A percentile compares a stretch with the other conserved stretches of the same genome.
Evolutionary conservation across 2,797 vertebrate genomes (phyloP).

Genomic region (Hirundo rustica): DNA sequence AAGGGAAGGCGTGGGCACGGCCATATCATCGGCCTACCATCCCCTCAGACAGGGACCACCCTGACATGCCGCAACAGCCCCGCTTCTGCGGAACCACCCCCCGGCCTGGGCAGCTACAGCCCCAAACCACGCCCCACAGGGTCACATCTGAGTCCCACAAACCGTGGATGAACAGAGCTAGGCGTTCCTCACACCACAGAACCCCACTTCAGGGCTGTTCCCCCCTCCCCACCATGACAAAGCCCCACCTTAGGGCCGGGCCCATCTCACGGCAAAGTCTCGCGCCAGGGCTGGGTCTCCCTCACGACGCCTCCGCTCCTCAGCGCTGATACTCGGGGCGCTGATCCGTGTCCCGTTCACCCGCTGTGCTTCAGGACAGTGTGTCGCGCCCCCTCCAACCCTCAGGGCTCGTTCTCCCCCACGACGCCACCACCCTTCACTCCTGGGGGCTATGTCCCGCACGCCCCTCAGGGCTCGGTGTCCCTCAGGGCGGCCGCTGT

Average conservation of each 20-base stretch:
- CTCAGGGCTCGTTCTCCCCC: too few relatives aligned
- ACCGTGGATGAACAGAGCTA: rapidly evolving
- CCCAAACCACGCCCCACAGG: rapidly evolving
- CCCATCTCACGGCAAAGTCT: too few relatives aligned
- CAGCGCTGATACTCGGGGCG: rapidly evolving
- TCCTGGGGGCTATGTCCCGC: too few relatives aligned
- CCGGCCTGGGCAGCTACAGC: rapidly evolving
- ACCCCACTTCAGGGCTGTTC: rapidly evolving
- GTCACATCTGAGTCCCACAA: rapidly evolving
- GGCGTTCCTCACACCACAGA: rapidly evolving
- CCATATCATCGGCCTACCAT: rapidly evolving
- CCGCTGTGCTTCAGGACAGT: rapidly evolving
- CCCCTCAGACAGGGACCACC: neutral
- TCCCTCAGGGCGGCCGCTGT: too few relatives aligned
- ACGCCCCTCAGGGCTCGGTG: neutral
- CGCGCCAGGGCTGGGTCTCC: too few relatives aligned
- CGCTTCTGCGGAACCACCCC: rapidly evolving
- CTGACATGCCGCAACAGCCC: rapidly evolving
- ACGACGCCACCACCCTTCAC: too few relatives aligned
- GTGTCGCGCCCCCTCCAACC: too few relatives aligned
- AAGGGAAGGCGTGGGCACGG: rapidly evolving
- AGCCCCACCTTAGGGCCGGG: too few relatives aligned
- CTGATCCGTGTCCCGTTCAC: neutral
- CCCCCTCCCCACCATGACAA: rapidly evolving
- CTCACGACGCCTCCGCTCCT: neutral